phyloP scores from a whole-genome alignment of 2,113 vertebrate genomes.

The Brachyhypopomus gauderio region DNA sequence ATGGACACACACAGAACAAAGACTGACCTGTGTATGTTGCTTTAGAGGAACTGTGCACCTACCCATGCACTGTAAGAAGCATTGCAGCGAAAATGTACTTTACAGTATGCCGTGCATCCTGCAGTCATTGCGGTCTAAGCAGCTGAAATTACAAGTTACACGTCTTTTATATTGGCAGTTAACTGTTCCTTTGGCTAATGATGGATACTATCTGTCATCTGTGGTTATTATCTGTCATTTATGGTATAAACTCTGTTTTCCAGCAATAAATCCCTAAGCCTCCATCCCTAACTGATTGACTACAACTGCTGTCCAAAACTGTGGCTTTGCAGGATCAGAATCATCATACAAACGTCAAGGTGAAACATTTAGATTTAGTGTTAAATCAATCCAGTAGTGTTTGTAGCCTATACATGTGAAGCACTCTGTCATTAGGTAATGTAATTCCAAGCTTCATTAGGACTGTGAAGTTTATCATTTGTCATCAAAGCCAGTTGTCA shows the following conservation, averaged over 20 bases:
- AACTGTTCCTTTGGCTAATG: neutral
- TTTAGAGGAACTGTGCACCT: neutral
- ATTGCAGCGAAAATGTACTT: neutral
- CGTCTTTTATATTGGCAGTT: neutral
- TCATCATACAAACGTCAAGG: constrained; percentile 47
- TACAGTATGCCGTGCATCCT: neutral
- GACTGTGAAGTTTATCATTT: constrained; percentile 79
- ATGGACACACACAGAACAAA: neutral
- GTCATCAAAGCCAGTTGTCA: constrained; percentile 79
- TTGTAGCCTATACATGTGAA: constrained; percentile 76
- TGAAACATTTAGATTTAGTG: constrained; percentile 21
- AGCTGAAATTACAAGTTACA: neutral
- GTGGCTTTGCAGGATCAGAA: constrained; percentile 50
- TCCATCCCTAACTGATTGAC: neutral
- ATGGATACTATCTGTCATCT: neutral
- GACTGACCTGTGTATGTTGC: neutral
- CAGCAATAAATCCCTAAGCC: neutral
- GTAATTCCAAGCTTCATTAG: constrained; percentile 81
- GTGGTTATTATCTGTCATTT: neutral
- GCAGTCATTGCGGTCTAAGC: neutral
- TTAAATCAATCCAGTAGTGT: constrained; percentile 64
- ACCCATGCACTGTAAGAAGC: neutral
- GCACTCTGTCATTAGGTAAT: constrained; percentile 79
- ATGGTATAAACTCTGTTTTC: neutral
- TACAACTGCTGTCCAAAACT: neutral